Base-by-base conservation (phyloP, 2,113 vertebrate genomes). In the Glaucidium brasilianum region DNA sequence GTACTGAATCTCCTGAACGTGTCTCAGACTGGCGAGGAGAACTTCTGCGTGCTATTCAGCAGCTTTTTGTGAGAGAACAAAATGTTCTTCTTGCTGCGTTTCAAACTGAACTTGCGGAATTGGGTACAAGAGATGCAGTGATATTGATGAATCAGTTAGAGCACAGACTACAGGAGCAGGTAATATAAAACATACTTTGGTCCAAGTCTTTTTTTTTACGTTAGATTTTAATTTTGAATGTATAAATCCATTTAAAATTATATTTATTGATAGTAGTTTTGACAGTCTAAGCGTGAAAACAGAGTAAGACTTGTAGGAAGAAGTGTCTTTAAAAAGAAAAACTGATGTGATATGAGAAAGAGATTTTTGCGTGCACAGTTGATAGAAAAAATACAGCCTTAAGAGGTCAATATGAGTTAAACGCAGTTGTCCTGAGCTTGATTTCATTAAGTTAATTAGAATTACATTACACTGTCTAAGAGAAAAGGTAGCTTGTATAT, bases 161-260 rank as follows among this genome's bases (percentile, higher is more conserved):
- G 96, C 98, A 94, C 90, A 97, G 97, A 90, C 97, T 99, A 29
- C 98, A 98, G 69, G 99, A 99, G 78, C 99, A 99, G 99, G 99
- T 99, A 97, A 96, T 68, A 76, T 52, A 85, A 95, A 93, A 62
- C 9, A 5, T 71, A 29, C 64, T 56, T 67, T 7, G 89, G 43
- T 71, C 58, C 32, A 81, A 85, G 17, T 34, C 34, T 53, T 19
- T 47, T 74, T 71, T 11, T 83, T 45, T 90, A 13, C 43, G 8
- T 68, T 84, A 45, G 41, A 35, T 81, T 90, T 82, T 79, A 50
- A 76, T 87, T 92, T 59, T 21, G 12, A 62, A 86, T 72, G 9
- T 69, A 20, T 58, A 81, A 87, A 68, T 58, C 12, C 25, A 26
- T 66, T 85, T 32, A 11, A 74, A 83, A 78, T 35, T 78, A 14